Evolutionary conservation across 2,113 vertebrate genomes (phyloP).

Genomic region (Brachypteracias leptosomus): DNA sequence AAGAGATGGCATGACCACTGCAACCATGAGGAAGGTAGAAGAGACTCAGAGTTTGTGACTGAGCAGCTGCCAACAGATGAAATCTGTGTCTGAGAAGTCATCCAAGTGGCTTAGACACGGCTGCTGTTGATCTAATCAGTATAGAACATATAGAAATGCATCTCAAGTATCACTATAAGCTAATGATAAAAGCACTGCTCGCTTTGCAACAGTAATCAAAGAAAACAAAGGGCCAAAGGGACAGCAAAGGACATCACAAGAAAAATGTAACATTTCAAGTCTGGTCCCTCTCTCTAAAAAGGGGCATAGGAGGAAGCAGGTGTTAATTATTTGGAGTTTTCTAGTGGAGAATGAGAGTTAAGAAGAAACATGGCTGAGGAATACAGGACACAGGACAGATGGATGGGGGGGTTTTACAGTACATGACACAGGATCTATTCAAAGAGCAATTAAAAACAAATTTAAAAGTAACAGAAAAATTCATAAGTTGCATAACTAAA

Average conservation of each 20-base stretch:
- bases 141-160: background rate
- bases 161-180: background rate
- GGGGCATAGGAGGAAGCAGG: background rate
- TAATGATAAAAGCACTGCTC: background rate
- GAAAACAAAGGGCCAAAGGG: background rate
- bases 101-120: background rate
- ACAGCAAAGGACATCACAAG: background rate
- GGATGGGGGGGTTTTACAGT: background rate
- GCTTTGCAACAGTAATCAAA: background rate
- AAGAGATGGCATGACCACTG: background rate
- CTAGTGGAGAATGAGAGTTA: background rate
- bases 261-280: background rate
- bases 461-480: background rate
- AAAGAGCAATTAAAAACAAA: background rate
- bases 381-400: background rate
- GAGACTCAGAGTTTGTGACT: background rate
- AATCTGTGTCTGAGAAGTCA: background rate
- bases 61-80: background rate
- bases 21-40: background rate
- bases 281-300: background rate
- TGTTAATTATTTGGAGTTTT: background rate
- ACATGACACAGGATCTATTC: background rate
- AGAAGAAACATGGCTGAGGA: background rate
- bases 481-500: background rate
- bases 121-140: background rate